Base-by-base conservation (phyloP, 2,797 vertebrate species). In the Crocidura indochinensis region DNA sequence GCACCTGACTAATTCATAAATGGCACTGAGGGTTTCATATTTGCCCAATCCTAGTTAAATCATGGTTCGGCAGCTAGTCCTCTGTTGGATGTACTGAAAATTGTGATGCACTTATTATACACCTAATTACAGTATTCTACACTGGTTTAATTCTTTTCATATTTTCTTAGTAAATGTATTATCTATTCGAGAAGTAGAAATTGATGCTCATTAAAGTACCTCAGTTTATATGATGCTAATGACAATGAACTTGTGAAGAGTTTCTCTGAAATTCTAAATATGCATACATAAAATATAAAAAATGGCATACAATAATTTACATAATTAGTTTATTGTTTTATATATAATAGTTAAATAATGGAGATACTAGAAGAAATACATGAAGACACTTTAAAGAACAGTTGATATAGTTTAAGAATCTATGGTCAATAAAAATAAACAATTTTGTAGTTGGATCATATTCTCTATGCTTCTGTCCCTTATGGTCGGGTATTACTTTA, bases 1-100 rank as follows among this genome's bases (percentile, higher is more conserved):
- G 95, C 95, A 95, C 97, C 97, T 97, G 96, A 97, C 98, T 98
- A 98, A 97, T 97, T 98, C 96, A 97, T 97, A 97, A 97, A 97
- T 95, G 96, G 85, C 92, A 78, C 94, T 84, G 87, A 97, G 91
- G 94, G 85, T 87, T 97, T 92, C 85, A 92, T 96, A 97, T 96
- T 96, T 97, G 93, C 97, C 96, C 97, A 97, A 93, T 96, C 96
- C 97, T 96, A 97, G 96, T 97, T 97, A 97, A 97, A 97, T 96
- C 90, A 81, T 92, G 81, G 96, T 95, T 38, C 96, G 88, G 91
- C 78, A 68, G 89, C 27, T 84, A 84, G 96, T 96, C 94, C 95
- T 97, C 95, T 95, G 85, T 96, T 97, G 95, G 94, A 83, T 82
- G 80, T 81, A 87, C 91, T 96, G 81, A 69, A 96, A 95, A 0